Evolutionary conservation across 2,113 vertebrate species (phyloP).

Genomic region (Megaleporinus macrocephalus): DNA sequence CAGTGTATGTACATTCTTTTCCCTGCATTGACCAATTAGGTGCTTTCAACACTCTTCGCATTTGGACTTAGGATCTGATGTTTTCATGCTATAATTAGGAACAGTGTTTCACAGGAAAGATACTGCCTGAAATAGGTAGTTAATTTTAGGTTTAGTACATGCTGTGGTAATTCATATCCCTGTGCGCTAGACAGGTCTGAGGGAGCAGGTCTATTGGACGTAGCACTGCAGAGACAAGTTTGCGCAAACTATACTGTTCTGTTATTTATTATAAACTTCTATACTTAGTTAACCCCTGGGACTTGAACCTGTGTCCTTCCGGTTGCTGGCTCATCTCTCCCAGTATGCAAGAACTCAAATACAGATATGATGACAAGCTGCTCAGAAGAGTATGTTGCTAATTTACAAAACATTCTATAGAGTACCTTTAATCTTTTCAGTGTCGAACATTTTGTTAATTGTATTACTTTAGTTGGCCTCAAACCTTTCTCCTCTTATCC

Average conservation of each 20-base stretch:
- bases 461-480: background rate
- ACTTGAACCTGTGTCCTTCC: too few species aligned
- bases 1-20: slow-evolving; percentile 2
- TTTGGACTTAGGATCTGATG: slow-evolving; percentile 61
- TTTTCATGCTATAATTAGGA: slow-evolving; percentile 69
- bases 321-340: too few species aligned
- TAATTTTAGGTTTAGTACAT: slow-evolving; percentile 69
- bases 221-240: slow-evolving; percentile 10
- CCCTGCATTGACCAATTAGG: slow-evolving; percentile 19
- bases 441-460: too few species aligned
- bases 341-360: too few species aligned
- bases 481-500: background rate
- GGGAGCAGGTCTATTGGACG: slow-evolving; percentile 23
- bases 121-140: slow-evolving; percentile 65
- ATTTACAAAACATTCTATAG: too few species aligned
- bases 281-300: too few species aligned
- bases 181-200: slow-evolving; percentile 29
- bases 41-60: slow-evolving; percentile 46
- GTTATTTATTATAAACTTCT: too few species aligned
- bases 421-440: too few species aligned
- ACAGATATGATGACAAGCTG: too few species aligned
- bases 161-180: slow-evolving; percentile 64
- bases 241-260: too few species aligned
- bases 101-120: slow-evolving; percentile 64
- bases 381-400: too few species aligned